Base-by-base conservation (phyloP, 2,797 vertebrate genomes). In the Pantherophis alleghaniensis region DNA sequence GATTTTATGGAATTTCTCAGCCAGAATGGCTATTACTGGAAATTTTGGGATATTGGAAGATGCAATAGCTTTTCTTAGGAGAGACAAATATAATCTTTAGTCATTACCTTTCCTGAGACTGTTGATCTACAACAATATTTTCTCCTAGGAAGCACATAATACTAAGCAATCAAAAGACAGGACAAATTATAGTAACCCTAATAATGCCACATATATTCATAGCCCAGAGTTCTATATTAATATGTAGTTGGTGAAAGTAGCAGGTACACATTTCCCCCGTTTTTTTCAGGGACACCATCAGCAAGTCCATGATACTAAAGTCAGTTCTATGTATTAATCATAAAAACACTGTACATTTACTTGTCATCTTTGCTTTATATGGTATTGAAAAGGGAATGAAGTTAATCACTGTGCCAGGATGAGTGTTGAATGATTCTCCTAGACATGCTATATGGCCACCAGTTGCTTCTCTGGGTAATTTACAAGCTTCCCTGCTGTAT, bases 401-500 rank as follows among this genome's bases (percentile, higher is more conserved):
- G 93, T 92, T 96, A 95, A 96, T 96, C 57, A 90, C 53, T 69
- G 93, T 94, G 95, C 92, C 95, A 93, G 92, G 88, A 90, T 37
- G 24, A 91, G 92, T 94, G 96, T 94, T 96, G 94, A 92, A 91
- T 86, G 94, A 93, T 96, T 95, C 91, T 95, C 88, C 1, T 26
- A 93, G 92, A 90, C 91, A 18, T 57, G 91, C 90, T 56, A 37
- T 89, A n/a, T 88, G 92, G 91, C 93, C 95, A 97, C 95, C 93
- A 90, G 94, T 97, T 97, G 96, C 96, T 96, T 96, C 96, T 97
- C 88, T 74, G 56, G 94, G 93, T 97, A 95, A 97, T 97, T 97
- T 96, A 97, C 94, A 95, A 96, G 95, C 95, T 93, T 96, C 95
- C 95, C 95, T 93, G 96, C 94, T 95, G 96, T 94, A 95, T 97